Base-by-base conservation (phyloP, 2,113 vertebrate species). In the Pelusios castaneus region DNA sequence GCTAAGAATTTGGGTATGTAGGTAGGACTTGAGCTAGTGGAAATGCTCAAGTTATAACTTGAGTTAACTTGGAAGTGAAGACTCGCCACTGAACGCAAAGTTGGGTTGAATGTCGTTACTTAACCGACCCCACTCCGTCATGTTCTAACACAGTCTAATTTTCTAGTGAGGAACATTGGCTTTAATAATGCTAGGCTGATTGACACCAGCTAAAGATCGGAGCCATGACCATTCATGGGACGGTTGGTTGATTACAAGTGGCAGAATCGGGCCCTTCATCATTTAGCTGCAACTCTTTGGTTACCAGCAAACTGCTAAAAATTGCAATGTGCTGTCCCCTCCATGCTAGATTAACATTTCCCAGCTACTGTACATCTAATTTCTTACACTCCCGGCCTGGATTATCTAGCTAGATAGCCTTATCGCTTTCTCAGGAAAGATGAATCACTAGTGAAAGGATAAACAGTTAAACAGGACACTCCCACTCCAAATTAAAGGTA, bases 401-500 rank as follows among this genome's bases (percentile, higher is more conserved):
- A 94, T 51, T 0, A 3, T 10, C 34, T 38, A 77, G 82, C 55
- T 55, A 52, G 84, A 31, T 47, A 2, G 52, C 38, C 56, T 70
- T 76, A 1, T 1, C 70, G 85, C 25, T 92, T 88, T 87, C 43
- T 29, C 54, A 91, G 85, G 80, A 86, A 93, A 78, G 10, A 14
- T 1, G 31, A 92, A 4, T 49, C 78, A 80, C 49, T 45, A 54
- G 60, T 24, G 76, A 88, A 1, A 60, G 51, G 58, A 24, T 84
- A 82, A 84, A 87, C 91, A 89, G 58, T 52, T 38, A 60, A 43
- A 9, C 24, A 12, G 3, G 75, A 82, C n/a, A n/a, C 95, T 75
- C 87, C 88, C 79, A 78, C 27, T 75, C 91, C 80, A 80, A 82
- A 80, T 82, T 75, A 84, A 89, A 89, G 80, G 75, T 51, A 92